Percentiles rank a stretch among this genome's conserved stretches.
Conservation (phyloP, 2,888 invertebrate genomes). For the Cosmia pyralina region DNA sequence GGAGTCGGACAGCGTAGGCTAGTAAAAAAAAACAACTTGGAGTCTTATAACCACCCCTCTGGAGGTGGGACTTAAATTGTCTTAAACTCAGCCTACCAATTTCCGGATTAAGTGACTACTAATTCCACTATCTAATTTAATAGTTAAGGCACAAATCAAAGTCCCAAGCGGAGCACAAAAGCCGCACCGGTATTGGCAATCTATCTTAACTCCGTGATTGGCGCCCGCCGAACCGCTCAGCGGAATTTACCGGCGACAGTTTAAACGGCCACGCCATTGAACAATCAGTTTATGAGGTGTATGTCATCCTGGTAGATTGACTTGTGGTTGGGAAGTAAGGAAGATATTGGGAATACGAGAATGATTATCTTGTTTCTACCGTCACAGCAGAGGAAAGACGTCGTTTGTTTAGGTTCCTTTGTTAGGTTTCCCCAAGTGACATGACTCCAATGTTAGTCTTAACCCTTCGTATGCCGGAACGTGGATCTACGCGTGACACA, state of each 20-base stretch:
- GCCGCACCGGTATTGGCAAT: conserved; percentile 68
- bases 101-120: not conserved
- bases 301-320: conserved; percentile 12
- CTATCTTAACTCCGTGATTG: conserved; percentile 75
- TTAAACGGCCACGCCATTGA: conserved; percentile 66
- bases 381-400: not conserved
- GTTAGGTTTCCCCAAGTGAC: not conserved
- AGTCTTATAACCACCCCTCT: too few species aligned
- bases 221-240: conserved; percentile 63
- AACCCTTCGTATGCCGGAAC: too few species aligned
- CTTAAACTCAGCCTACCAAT: not conserved
- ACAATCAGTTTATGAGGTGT: conserved; percentile 59
- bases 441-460: not conserved
- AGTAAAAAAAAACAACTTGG: not conserved
- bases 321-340: conserved; percentile 24
- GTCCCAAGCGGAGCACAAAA: conserved; percentile 55
- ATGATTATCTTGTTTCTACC: not conserved
- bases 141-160: conserved; percentile 5
- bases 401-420: not conserved
- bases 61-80: too few species aligned
- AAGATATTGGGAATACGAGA: not conserved
- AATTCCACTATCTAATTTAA: not conserved
- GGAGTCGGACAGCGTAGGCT: too few species aligned
- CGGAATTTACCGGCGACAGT: conserved; percentile 68
- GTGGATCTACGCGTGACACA: too few species aligned